Evolutionary conservation across 2,888 invertebrate species (phyloP).

Genomic region (Tryphoninae sp.): DNA sequence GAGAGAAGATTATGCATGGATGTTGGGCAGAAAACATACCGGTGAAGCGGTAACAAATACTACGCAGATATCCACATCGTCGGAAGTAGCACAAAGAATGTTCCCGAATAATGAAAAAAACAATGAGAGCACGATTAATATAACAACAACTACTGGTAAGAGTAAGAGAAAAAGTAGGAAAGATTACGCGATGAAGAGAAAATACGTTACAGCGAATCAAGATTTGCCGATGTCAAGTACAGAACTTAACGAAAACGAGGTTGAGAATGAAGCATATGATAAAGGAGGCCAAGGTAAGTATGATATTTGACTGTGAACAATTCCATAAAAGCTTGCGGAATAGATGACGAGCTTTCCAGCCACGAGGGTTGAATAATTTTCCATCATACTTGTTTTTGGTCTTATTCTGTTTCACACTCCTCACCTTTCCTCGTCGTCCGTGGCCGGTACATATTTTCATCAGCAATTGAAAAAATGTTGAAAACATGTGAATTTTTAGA

Average conservation of each 20-base stretch:
- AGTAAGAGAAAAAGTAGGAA: neutral
- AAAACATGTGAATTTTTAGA: conserved; percentile 6
- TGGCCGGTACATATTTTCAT: neutral
- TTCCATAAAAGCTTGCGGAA: neutral
- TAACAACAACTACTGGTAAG: neutral
- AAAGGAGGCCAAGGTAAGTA: conserved; percentile 26
- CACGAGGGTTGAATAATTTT: neutral
- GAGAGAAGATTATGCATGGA: neutral
- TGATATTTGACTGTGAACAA: neutral
- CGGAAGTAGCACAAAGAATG: conserved; percentile 4
- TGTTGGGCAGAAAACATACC: neutral
- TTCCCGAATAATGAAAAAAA: neutral
- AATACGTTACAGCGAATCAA: neutral
- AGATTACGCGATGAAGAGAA: neutral
- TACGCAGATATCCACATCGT: neutral
- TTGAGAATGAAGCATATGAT: conserved; percentile 8
- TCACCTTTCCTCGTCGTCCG: neutral
- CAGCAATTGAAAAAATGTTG: neutral
- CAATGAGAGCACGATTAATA: neutral
- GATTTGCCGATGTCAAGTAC: neutral
- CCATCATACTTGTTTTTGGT: neutral
- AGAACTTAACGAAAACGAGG: neutral
- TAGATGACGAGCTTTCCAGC: neutral
- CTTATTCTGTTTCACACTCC: neutral
- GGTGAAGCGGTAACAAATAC: conserved; percentile 3